phyloP scores from a whole-genome alignment of 2,113 vertebrate genomes.

The Microcebus jonahi region DNA sequence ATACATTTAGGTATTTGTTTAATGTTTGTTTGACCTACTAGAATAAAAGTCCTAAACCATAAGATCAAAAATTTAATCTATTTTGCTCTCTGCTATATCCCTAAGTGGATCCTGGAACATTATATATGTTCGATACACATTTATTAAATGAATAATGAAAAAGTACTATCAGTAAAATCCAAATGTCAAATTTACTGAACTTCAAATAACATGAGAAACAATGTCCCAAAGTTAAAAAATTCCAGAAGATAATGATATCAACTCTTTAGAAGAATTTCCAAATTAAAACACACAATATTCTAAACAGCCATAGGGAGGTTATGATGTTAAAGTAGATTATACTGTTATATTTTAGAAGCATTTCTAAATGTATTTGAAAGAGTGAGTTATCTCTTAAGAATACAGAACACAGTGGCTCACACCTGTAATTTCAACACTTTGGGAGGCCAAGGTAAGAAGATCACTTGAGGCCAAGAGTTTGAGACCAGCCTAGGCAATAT shows the following conservation, averaged over 20 bases:
- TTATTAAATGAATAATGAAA: conserved; percentile 16
- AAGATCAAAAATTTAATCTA: conserved; percentile 18
- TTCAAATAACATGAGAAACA: conserved; percentile 12
- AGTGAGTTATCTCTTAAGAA: conserved; percentile 7
- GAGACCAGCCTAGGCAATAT: too few relatives aligned
- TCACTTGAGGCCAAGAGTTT: too few relatives aligned
- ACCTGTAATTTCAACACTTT: too few relatives aligned
- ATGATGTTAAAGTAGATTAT: not conserved
- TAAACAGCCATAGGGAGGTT: not conserved
- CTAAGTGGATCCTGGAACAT: conserved; percentile 9
- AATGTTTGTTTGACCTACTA: not conserved
- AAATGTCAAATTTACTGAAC: not conserved
- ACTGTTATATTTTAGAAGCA: not conserved
- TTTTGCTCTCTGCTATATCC: conserved; percentile 15
- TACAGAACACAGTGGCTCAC: not conserved
- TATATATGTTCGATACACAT: not conserved
- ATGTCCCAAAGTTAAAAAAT: conserved; percentile 36
- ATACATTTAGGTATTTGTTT: not conserved
- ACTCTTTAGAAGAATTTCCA: conserved; percentile 6
- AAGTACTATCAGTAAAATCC: conserved; percentile 19
- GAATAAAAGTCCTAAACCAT: not conserved
- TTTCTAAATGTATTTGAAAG: not conserved
- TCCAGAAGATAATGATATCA: not conserved
- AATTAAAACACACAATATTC: conserved; percentile 26
- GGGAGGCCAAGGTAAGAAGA: too few relatives aligned